Conservation (phyloP, 1,140 invertebrate genomes). For the Diprion similis region DNA sequence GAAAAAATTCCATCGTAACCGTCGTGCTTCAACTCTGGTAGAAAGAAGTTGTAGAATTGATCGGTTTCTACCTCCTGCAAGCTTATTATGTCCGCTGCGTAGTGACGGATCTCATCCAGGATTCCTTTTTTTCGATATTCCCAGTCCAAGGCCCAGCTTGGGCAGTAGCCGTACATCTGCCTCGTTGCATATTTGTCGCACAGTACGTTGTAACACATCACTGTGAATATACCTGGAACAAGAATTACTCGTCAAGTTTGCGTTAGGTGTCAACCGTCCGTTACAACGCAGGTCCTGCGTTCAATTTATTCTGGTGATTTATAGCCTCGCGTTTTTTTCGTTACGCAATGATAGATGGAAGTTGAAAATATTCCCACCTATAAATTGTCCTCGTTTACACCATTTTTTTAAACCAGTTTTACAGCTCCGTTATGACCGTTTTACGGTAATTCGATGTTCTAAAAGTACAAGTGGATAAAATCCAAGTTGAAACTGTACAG, state of each 20-base stretch:
- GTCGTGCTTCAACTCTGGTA: constrained; percentile 91
- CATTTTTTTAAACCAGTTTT: too few relatives aligned
- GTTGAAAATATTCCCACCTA: too few relatives aligned
- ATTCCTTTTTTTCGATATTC: constrained; percentile 98
- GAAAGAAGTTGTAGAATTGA: constrained; percentile 97
- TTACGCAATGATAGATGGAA: neutral
- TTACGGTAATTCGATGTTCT: too few relatives aligned
- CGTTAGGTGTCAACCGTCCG: neutral
- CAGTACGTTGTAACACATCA: constrained; percentile 99
- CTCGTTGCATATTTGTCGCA: constrained; percentile 99
- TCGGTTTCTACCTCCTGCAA: constrained; percentile 99
- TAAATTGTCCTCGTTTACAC: too few relatives aligned
- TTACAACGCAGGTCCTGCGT: neutral
- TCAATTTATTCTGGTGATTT: neutral
- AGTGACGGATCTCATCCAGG: constrained; percentile 94
- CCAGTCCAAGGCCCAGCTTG: constrained; percentile 97
- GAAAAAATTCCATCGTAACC: constrained; percentile 99
- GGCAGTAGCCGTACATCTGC: constrained; percentile 98
- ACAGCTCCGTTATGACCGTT: too few relatives aligned
- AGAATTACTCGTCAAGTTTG: constrained; percentile 22
- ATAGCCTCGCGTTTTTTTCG: neutral
- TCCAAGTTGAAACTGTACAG: too few relatives aligned
- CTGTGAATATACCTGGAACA: constrained; percentile 90
- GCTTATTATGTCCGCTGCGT: constrained; percentile 97
- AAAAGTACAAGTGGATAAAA: too few relatives aligned